Evolutionary conservation across 2,888 invertebrate species (phyloP), one percentile per base, ranked within the genome.

Genomic region (Tromatobia lineatoria): DNA sequence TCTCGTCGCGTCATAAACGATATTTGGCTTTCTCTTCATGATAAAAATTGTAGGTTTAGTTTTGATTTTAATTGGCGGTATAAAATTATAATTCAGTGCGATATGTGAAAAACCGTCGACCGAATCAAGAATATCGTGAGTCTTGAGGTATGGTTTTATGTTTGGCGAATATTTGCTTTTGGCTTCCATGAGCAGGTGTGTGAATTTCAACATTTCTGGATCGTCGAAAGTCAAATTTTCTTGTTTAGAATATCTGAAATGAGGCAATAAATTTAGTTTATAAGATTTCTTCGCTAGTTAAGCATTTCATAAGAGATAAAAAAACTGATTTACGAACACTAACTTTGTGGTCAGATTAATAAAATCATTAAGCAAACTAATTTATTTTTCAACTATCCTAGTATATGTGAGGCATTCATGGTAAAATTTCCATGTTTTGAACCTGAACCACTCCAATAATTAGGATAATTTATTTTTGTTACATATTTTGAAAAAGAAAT

Each of bases 101-200:
- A 98, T 96, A 90, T 97, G 97, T 80, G 96, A 97, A 93, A 98
- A 98, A 74, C 97, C 96, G 89, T 98, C 97, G 20, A 98, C 95
- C 74, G 96, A 96, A 89, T 97, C 97, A 80, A 98, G 92, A 61
- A 97, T 95, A 59, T 96, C 95, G 90, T 97, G 98, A 0, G 97
- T 96, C 83, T 96, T 95, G 13, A 95, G 94, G 87, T 97, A 96
- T 0, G 95, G 95, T 91, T 96, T 96, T 88, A 98, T 94, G 87
- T 96, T 96, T 8, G 96, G 94, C 0, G 97, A 97, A 92, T 97
- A 97, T 94, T 97, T 97, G 91, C 96, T 97, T 93, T 97, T 97
- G 0, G 97, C 97, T 94, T 98, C 98, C 42, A 97, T 94, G 78
- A 98, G 94, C 67, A 98, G 94, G 94, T 98, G 97, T 2, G 97